Conservation (phyloP, 1,140 invertebrate species). For the Neotoxoptera formosana region DNA sequence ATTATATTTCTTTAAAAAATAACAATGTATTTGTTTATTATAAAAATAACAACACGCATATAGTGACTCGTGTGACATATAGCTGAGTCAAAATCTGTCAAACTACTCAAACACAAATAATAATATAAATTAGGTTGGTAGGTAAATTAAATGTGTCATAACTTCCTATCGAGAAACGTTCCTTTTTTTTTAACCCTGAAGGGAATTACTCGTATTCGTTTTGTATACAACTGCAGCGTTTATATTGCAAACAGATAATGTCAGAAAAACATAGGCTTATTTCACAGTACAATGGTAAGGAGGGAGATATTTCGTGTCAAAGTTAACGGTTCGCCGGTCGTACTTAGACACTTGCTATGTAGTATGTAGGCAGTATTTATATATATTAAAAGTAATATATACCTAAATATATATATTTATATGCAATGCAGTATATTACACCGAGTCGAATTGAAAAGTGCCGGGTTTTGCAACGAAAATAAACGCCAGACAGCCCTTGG, state of each 20-base stretch:
- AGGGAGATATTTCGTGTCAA: constrained; percentile 35
- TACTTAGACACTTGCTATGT: constrained; percentile 12
- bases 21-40: neutral
- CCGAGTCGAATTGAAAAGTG: constrained; percentile 50
- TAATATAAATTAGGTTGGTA: neutral
- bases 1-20: neutral
- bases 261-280: constrained; percentile 8
- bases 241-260: constrained; percentile 41
- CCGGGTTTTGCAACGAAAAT: constrained; percentile 52
- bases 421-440: neutral
- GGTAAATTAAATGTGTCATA: neutral
- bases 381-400: neutral
- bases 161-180: neutral
- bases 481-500: constrained; percentile 49
- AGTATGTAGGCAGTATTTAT: neutral
- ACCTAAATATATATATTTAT: neutral
- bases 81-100: neutral
- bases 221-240: neutral
- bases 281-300: neutral
- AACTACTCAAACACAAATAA: neutral
- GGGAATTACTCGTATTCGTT: neutral
- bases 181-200: constrained; percentile 31
- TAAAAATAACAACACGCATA: too few species aligned
- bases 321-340: constrained; percentile 52
- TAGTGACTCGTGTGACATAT: too few species aligned